A percentile compares a stretch with the other conserved stretches of the same genome.
phyloP scores from a whole-genome alignment of 2,888 invertebrate genomes.

The Cephus rjabovi region DNA sequence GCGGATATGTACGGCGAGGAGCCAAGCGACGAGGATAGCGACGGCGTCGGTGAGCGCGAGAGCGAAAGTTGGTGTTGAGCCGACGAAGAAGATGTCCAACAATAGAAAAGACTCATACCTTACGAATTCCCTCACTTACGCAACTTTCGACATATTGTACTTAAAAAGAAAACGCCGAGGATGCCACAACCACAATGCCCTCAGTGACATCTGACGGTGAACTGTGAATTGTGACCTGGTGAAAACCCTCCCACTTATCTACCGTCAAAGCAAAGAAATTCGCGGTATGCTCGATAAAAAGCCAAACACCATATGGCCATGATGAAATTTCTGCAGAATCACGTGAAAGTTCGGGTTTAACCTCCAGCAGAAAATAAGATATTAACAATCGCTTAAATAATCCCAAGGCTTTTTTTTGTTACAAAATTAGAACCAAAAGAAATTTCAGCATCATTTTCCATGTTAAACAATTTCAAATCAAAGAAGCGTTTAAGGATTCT shows the following conservation, averaged over 20 bases:
- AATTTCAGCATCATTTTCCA: not conserved
- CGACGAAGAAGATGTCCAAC: not conserved
- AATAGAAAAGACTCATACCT: slow-evolving; percentile 19
- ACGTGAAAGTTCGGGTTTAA: not conserved
- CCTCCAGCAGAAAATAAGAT: not conserved
- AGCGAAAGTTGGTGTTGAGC: slow-evolving; percentile 84
- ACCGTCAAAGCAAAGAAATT: not conserved
- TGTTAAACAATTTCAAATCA: not conserved
- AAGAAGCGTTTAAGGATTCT: not conserved
- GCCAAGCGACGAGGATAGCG: slow-evolving; percentile 84
- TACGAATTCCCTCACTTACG: slow-evolving; percentile 1
- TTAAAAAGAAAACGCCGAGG: slow-evolving; percentile 11
- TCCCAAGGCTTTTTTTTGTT: no score
- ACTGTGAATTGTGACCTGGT: not conserved
- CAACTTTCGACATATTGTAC: slow-evolving; percentile 14
- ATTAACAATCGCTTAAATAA: not conserved
- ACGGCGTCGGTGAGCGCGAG: slow-evolving; percentile 77
- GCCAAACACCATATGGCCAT: not conserved
- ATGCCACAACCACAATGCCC: not conserved
- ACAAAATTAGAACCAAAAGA: not conserved
- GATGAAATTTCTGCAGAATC: not conserved
- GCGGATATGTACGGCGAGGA: slow-evolving; percentile 96
- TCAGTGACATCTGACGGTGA: not conserved
- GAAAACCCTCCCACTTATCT: not conserved
- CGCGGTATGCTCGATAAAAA: not conserved